Evolutionary conservation across 1,140 invertebrate species (phyloP).

Genomic region (Scylla paramamosain): DNA sequence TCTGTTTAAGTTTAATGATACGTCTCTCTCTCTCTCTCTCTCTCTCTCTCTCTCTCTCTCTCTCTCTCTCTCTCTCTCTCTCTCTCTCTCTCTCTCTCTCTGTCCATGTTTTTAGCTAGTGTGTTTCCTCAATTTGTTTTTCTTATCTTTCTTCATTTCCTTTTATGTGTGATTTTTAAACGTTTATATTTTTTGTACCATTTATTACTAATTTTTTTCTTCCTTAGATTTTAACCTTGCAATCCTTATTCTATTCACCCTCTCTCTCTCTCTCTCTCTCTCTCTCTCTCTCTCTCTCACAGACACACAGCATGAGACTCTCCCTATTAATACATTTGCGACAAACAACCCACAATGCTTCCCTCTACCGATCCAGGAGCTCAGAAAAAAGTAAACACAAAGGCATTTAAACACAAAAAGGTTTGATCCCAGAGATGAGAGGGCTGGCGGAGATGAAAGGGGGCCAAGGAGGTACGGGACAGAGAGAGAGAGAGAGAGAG

Average conservation of each 20-base stretch:
- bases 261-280: constrained; percentile 27
- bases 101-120: not conserved
- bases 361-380: not conserved
- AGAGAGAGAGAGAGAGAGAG: not conserved
- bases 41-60: not conserved
- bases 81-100: constrained; percentile 50
- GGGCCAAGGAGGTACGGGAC: not conserved
- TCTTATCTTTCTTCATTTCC: too few relatives aligned
- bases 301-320: not conserved
- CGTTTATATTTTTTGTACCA: too few relatives aligned
- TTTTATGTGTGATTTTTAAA: too few relatives aligned
- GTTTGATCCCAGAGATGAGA: not conserved
- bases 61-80: constrained; percentile 49
- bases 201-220: too few relatives aligned
- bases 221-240: not conserved
- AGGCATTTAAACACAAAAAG: constrained; percentile 16
- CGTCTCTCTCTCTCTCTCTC: not conserved
- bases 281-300: too few relatives aligned
- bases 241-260: not conserved
- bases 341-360: not conserved
- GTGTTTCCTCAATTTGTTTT: not conserved
- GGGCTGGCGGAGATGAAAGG: not conserved
- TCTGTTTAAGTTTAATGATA: too few relatives aligned
- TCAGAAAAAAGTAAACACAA: not conserved
- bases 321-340: not conserved